phyloP scores from a whole-genome alignment of 2,797 vertebrate species.

The Epinephelus coioides region DNA sequence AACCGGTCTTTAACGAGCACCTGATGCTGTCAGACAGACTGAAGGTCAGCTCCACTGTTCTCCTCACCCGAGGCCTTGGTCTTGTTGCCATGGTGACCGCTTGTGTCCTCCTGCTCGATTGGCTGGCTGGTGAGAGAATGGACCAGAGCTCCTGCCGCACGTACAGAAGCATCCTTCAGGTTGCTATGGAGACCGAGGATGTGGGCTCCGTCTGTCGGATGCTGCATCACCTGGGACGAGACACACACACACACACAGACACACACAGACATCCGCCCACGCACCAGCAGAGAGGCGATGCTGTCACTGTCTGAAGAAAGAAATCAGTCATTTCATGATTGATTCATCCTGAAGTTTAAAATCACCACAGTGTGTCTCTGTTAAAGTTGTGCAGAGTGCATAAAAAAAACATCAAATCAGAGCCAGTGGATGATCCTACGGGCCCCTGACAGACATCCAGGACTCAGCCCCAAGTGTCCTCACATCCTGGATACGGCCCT shows the following conservation, averaged over 20 bases:
- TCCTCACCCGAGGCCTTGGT: constrained; percentile 73
- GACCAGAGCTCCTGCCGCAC: constrained; percentile 73
- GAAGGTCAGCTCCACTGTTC: constrained; percentile 5
- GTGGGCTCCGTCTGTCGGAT: constrained; percentile 71
- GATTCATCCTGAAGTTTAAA: too few species aligned
- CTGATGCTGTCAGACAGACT: constrained; percentile 4
- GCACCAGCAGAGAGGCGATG: too few species aligned
- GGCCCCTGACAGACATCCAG: too few species aligned
- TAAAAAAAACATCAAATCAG: too few species aligned
- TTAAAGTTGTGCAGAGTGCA: too few species aligned
- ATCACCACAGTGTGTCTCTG: too few species aligned
- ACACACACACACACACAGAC: constrained; percentile 4
- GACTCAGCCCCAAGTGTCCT: too few species aligned
- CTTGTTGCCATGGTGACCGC: constrained; percentile 70
- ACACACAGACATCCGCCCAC: background rate
- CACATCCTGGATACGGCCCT: too few species aligned
- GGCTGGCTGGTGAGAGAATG: constrained; percentile 80
- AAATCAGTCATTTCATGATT: too few species aligned
- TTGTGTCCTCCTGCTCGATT: constrained; percentile 74
- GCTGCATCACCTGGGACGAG: constrained; percentile 79
- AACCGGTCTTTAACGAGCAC: background rate
- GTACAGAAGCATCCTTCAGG: constrained; percentile 71
- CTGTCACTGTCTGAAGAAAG: too few species aligned
- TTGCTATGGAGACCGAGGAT: constrained; percentile 80
- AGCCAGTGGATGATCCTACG: too few species aligned